A percentile compares a stretch with the other conserved stretches of the same genome.
Evolutionary conservation across 1,140 invertebrate genomes (phyloP).

Genomic region (Liolophura sinensis): DNA sequence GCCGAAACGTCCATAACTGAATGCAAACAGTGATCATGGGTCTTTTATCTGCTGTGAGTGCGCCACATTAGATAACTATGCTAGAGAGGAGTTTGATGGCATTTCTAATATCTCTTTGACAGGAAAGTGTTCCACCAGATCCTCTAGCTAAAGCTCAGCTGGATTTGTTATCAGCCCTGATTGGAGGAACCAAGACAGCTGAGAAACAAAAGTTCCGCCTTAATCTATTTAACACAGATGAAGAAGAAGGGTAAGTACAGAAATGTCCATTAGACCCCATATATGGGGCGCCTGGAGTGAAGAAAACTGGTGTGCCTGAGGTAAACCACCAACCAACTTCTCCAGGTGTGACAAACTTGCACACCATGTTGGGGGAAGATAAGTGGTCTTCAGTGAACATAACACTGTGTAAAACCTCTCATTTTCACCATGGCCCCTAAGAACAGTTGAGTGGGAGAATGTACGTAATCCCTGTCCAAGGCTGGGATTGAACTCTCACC

Average conservation of each 20-base stretch:
- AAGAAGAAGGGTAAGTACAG: constrained; percentile 54
- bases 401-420: no score
- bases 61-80: background rate
- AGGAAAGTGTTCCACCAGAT: constrained; percentile 45
- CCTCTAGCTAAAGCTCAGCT: constrained; percentile 56
- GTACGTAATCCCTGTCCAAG: no score
- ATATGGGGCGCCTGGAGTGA: background rate
- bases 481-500: no score
- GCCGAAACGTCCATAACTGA: no score
- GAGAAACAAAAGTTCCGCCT: constrained; percentile 48
- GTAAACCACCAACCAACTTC: background rate
- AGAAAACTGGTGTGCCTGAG: background rate
- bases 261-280: background rate
- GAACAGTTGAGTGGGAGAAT: no score
- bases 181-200: constrained; percentile 42
- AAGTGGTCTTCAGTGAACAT: no score
- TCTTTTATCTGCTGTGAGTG: no score
- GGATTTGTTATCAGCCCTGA: constrained; percentile 54
- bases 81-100: constrained; percentile 2
- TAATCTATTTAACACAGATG: constrained; percentile 55
- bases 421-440: no score
- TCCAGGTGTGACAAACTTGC: background rate
- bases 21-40: no score
- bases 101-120: background rate
- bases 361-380: background rate